Evolutionary conservation across 2,113 vertebrate genomes (phyloP).

Genomic region (Ammospiza nelsoni): DNA sequence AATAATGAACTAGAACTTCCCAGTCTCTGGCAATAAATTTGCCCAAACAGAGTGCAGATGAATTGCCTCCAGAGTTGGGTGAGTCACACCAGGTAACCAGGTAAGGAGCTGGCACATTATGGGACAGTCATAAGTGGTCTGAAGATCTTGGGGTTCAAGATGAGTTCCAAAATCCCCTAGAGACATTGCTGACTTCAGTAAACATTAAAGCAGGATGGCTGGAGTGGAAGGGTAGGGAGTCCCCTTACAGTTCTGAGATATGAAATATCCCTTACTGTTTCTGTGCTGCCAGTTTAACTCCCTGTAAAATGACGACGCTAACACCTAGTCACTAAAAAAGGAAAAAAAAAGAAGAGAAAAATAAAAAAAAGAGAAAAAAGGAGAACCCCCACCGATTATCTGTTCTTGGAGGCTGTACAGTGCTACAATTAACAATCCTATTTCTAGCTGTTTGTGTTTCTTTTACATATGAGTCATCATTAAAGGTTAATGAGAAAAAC

Average conservation of each 20-base stretch:
- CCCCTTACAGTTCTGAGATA: not conserved
- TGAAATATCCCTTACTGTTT: not conserved
- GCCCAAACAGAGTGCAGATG: not conserved
- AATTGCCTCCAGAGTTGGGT: not conserved
- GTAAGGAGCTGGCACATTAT: not conserved
- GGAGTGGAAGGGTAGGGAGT: not conserved
- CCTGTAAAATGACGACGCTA: not conserved
- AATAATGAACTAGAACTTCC: not conserved
- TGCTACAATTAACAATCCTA: not conserved
- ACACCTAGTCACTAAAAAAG: not conserved
- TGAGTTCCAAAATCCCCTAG: not conserved
- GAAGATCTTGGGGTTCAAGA: not conserved
- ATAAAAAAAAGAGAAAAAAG: not conserved
- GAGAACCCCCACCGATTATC: rapidly evolving
- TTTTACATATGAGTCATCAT: not conserved
- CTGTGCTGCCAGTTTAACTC: not conserved
- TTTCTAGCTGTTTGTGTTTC: constrained; percentile 4
- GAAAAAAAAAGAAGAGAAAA: rapidly evolving
- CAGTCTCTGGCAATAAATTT: not conserved
- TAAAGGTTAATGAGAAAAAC: constrained; percentile 42
- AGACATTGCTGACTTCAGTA: not conserved
- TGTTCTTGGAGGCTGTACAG: not conserved
- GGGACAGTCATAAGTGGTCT: not conserved
- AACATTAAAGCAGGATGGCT: not conserved
- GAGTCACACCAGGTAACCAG: not conserved